phyloP scores from a whole-genome alignment of 2,888 invertebrate species.

The Heliconius hortense region DNA sequence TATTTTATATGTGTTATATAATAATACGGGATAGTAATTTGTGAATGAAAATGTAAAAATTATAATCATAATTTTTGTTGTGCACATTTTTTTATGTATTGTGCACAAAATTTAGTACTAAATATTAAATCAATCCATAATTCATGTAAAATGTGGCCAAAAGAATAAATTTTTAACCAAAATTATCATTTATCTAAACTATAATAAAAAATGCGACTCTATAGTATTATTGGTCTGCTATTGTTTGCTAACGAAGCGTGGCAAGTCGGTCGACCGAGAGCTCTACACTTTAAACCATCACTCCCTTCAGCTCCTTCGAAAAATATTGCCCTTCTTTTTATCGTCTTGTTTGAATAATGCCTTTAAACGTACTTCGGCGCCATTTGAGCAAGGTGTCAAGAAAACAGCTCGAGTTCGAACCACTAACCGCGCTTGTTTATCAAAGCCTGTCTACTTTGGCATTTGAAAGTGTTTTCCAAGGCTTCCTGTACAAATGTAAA shows the following conservation, averaged over 20 bases:
- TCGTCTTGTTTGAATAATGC: slow-evolving; percentile 81
- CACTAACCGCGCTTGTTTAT: slow-evolving; percentile 79
- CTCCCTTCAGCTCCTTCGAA: slow-evolving; percentile 75
- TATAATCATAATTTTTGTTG: no score
- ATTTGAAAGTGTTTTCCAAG: slow-evolving; percentile 73
- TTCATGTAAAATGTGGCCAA: no score
- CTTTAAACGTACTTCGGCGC: slow-evolving; percentile 76
- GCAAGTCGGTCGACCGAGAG: slow-evolving; percentile 67
- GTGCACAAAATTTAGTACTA: no score
- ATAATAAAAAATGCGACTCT: slow-evolving; percentile 51
- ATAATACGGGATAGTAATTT: no score
- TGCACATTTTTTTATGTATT: no score
- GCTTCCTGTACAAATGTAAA: slow-evolving; percentile 73
- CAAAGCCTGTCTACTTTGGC: slow-evolving; percentile 73
- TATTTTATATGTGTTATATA: no score
- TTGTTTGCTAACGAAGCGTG: slow-evolving; percentile 80
- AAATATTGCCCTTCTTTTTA: slow-evolving; percentile 81
- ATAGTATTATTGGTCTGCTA: slow-evolving; percentile 55
- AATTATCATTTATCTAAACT: no score
- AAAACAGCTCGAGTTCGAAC: slow-evolving; percentile 73
- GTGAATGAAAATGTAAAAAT: no score
- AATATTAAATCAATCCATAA: no score
- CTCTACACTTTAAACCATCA: slow-evolving; percentile 81
- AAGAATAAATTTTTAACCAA: no score
- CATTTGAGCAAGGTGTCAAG: slow-evolving; percentile 77